Evolutionary conservation across 2,797 vertebrate species (phyloP).

Genomic region (Cottoperca gobio): DNA sequence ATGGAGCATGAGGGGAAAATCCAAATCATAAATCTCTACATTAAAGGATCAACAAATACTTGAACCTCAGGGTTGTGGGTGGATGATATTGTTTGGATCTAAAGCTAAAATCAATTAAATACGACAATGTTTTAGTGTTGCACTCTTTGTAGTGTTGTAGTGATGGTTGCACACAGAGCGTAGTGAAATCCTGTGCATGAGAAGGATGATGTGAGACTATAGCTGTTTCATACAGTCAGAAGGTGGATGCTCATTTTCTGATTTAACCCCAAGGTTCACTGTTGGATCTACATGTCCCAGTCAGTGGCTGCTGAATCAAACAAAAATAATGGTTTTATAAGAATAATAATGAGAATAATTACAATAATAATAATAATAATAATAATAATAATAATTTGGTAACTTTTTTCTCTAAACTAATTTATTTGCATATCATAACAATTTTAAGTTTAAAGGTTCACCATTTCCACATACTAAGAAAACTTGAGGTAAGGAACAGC

Average conservation of each 20-base stretch:
- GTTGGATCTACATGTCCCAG: constrained; percentile 56
- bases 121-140: constrained; percentile 53
- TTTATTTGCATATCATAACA: constrained; percentile 88
- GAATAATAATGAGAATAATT: constrained; percentile 75
- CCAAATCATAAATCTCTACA: constrained; percentile 71
- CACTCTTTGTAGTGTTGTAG: constrained; percentile 57
- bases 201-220: constrained; percentile 26
- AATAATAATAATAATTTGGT: constrained; percentile 84
- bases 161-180: constrained; percentile 27
- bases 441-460: constrained; percentile 87
- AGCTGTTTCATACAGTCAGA: constrained; percentile 27
- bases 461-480: constrained; percentile 84
- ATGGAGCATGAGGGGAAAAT: constrained; percentile 66
- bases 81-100: constrained; percentile 20
- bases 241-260: constrained; percentile 42
- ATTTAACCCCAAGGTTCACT: constrained; percentile 54
- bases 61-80: constrained; percentile 44
- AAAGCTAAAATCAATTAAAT: constrained; percentile 41
- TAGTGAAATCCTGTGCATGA: constrained; percentile 49
- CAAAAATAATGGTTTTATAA: constrained; percentile 74
- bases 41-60: constrained; percentile 53
- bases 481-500: constrained; percentile 84
- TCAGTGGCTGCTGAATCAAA: constrained; percentile 65
- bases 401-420: constrained; percentile 85
- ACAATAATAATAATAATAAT: constrained; percentile 74